These are phyloP conservation scores for Liopterus haemorrhoidalis DNA, from an alignment of 2,888 invertebrate species.

Conservation along the genomic window DNA sequence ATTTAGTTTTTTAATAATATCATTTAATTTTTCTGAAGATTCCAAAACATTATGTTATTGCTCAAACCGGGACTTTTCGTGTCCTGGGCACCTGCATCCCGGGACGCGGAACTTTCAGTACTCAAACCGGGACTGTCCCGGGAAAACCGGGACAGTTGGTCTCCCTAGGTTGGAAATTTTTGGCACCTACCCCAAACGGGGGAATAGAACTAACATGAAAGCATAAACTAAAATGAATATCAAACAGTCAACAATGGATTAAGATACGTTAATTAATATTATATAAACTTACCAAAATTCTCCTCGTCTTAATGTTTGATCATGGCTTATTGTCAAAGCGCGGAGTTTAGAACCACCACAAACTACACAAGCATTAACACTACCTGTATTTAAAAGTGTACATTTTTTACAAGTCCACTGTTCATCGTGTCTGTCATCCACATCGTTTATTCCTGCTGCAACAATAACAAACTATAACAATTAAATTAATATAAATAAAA, in stretches of 20 bases:
- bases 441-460: constrained; percentile 1
- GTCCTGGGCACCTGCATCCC: too few species aligned
- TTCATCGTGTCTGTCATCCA: constrained; percentile 39
- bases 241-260: background rate
- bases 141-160: too few species aligned
- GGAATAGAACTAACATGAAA: too few species aligned
- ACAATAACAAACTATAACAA: constrained; percentile 16
- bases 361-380: constrained; percentile 70
- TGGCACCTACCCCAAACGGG: too few species aligned
- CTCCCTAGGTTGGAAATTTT: too few species aligned
- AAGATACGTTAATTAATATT: background rate
- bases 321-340: constrained; percentile 58
- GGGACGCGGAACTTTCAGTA: too few species aligned
- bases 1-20: too few species aligned
- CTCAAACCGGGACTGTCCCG: too few species aligned
- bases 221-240: background rate
- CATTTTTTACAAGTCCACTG: constrained; percentile 85
- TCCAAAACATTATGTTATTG: too few species aligned
- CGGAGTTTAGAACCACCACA: constrained; percentile 80
- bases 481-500: constrained; percentile 23
- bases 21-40: too few species aligned
- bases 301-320: constrained; percentile 63
- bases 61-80: too few species aligned
- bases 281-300: constrained; percentile 56
- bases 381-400: constrained; percentile 72